Base-by-base conservation (phyloP, 2,888 invertebrate genomes). In the Rhorus exstirpatorius region DNA sequence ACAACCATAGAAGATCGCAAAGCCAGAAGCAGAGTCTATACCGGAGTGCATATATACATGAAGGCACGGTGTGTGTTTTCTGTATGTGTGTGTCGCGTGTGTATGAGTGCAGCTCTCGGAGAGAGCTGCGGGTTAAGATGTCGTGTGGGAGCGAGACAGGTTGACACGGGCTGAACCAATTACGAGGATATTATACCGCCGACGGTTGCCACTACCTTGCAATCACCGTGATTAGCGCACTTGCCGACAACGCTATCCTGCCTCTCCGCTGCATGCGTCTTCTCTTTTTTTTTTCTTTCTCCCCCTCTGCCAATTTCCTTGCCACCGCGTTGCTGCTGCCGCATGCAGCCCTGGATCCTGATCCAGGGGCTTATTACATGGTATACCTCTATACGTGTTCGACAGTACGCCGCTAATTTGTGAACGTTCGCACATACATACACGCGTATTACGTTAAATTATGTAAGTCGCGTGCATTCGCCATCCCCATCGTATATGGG, bases 141-240 rank as follows among this genome's bases (percentile, higher is more conserved):
- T 90, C 89, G 90, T 89, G 87, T 85, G 60, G 87, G 86, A 88
- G 89, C 85, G 86, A 89, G 90, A 91, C 90, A 91, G 90, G 87
- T 92, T 91, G 91, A 91, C 91, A 91, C 90, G 88, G 89, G 88
- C 91, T 90, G 90, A 89, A 91, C 90, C 91, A 91, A 91, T 91
- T 91, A 91, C 90, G 89, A 86, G 89, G 88, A 90, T 90, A 91
- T 89, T 91, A 91, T 91, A 90, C 87, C 86, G 83, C 89, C 89
- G 88, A 88, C 90, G 88, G 88, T 89, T 88, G 84, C 90, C 76
- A 86, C 89, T 89, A 88, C 88, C 90, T 31, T 89, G 91, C 91
- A 91, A 91, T 91, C 89, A 91, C 84, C 86, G 88, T 91, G 91
- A 91, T 91, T 91, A 90, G 91, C 88, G 89, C 90, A 83, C 85